These are phyloP conservation scores for Laspeyria flexula DNA, from an alignment of 2,888 invertebrate genomes.

Conservation along the genomic window DNA sequence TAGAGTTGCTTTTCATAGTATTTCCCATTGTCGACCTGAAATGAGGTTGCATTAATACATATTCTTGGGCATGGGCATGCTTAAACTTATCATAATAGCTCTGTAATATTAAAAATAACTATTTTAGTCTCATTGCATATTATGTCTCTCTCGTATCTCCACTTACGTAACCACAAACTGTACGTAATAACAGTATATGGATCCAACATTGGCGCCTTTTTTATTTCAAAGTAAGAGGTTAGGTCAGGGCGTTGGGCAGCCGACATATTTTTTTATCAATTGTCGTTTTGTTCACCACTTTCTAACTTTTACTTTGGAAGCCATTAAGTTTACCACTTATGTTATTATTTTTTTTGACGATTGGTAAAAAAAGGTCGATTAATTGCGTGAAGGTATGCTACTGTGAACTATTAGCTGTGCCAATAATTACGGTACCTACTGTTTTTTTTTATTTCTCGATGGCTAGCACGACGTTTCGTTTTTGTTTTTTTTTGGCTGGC, in stretches of 20 bases:
- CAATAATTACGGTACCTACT: conserved; percentile 17
- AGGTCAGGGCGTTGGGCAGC: conserved; percentile 60
- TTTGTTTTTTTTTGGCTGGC: not conserved
- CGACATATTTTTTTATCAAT: conserved; percentile 64
- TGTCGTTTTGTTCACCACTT: conserved; percentile 69
- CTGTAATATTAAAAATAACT: too few relatives aligned
- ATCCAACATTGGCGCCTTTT: not conserved
- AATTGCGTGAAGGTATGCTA: conserved; percentile 44
- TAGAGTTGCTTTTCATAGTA: too few relatives aligned
- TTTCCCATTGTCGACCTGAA: too few relatives aligned
- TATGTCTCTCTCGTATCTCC: too few relatives aligned
- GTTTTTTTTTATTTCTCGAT: conserved; percentile 9
- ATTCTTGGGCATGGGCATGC: too few relatives aligned
- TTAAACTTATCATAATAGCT: too few relatives aligned
- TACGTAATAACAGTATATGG: conserved; percentile 12
- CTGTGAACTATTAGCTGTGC: conserved; percentile 30
- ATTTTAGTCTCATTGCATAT: too few relatives aligned
- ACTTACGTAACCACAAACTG: conserved; percentile 4
- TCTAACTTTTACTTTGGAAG: conserved; percentile 74
- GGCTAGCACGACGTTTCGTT: not conserved
- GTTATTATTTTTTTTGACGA: conserved; percentile 50
- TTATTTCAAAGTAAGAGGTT: conserved; percentile 58
- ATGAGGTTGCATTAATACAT: too few relatives aligned
- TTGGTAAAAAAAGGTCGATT: conserved; percentile 39
- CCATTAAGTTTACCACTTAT: conserved; percentile 58